A percentile compares a stretch with the other conserved stretches of the same genome.
Conservation (phyloP, 1,140 invertebrate genomes). For the Nasonia longicornis region DNA sequence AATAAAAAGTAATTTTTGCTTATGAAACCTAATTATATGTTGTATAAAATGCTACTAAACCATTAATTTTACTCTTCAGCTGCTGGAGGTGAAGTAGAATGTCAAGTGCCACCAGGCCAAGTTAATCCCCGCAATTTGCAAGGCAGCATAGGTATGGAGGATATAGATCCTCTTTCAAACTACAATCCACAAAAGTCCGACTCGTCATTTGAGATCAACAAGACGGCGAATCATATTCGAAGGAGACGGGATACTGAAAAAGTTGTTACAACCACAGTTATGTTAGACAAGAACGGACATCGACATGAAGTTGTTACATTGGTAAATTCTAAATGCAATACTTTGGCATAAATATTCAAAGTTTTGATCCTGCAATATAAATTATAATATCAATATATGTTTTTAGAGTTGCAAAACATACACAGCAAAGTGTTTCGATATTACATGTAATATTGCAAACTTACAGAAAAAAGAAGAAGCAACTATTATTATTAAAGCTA, state of each 20-base stretch:
- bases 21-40: neutral
- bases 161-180: conserved; percentile 60
- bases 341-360: neutral
- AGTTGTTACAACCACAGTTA: conserved; percentile 78
- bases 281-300: conserved; percentile 78
- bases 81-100: conserved; percentile 70
- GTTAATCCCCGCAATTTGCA: conserved; percentile 80
- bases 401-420: conserved; percentile 82
- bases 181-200: conserved; percentile 48
- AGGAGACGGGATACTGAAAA: conserved; percentile 78
- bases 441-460: conserved; percentile 83
- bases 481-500: conserved; percentile 82
- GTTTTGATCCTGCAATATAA: neutral
- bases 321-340: conserved; percentile 67
- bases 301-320: conserved; percentile 81
- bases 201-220: conserved; percentile 50
- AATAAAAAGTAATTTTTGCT: conserved; percentile 73
- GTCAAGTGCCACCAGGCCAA: conserved; percentile 70
- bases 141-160: conserved; percentile 69
- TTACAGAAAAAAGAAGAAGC: conserved; percentile 80
- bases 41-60: neutral
- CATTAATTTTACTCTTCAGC: conserved; percentile 49
- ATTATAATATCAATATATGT: conserved; percentile 33
- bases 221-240: conserved; percentile 62
- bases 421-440: conserved; percentile 88